Base-by-base conservation (phyloP, 2,888 invertebrate species). In the Dryadula phaetusa region DNA sequence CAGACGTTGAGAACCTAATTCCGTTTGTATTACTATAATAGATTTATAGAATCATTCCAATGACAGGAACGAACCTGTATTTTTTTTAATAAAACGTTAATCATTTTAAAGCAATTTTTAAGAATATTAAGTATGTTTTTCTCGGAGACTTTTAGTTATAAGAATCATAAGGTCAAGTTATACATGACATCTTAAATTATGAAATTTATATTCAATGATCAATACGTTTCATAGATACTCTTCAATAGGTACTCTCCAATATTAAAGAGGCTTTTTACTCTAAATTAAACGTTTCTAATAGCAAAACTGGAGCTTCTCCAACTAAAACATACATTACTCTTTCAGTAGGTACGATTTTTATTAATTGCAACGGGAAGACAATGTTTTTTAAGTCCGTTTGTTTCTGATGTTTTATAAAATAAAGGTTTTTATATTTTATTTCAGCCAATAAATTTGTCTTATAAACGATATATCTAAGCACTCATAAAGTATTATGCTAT, bases 241-340 rank as follows among this genome's bases (percentile, higher is more conserved):
- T n/a, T n/a, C n/a, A n/a, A n/a, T n/a, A n/a, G n/a, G n/a, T n/a
- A n/a, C n/a, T n/a, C n/a, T n/a, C n/a, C n/a, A n/a, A n/a, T n/a
- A n/a, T n/a, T n/a, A n/a, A n/a, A n/a, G n/a, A n/a, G n/a, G n/a
- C n/a, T n/a, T n/a, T 61, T 61, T 46, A 16, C 18, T 61, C 20
- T 12, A 16, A 44, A 40, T 44, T 14, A 47, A 62, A 56, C 12
- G n/a, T 56, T 47, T 47, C 22, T 46, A 47, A 64, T 12, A 37
- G 22, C 28, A 40, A 18, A 49, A 42, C 20, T 54, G 61, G 53
- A 66, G 8, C 44, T n/a, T 60, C 37, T 42, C 65, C 58, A 60
- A 46, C 22, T 42, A 14, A 60, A 64, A 58, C 16, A 16, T 42
- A 14, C 14, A 32, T 32, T 40, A 16, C 12, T 44, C 47, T 40